Conservation (phyloP, 2,113 vertebrate genomes). For the Rhegmatorhina hoffmannsi region DNA sequence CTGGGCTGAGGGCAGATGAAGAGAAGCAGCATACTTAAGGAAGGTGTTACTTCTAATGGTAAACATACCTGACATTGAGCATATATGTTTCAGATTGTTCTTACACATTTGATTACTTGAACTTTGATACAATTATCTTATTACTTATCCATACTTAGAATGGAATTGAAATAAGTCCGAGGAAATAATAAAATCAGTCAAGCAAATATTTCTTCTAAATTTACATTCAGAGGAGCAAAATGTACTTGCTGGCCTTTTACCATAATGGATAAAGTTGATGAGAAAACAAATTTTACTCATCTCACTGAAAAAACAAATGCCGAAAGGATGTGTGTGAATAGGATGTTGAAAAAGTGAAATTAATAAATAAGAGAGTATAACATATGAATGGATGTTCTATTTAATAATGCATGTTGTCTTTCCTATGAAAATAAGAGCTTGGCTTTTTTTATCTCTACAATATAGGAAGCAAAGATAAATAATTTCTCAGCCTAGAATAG, state of each 20-base stretch:
- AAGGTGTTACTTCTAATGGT: background rate
- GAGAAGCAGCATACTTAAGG: background rate
- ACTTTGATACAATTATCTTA: constrained; percentile 28
- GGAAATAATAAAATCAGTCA: constrained; percentile 30
- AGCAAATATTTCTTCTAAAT: constrained; percentile 9
- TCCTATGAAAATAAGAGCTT: background rate
- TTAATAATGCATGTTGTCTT: constrained; percentile 41
- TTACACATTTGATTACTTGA: constrained; percentile 23
- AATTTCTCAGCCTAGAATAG: background rate
- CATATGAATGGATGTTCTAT: background rate
- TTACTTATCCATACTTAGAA: constrained; percentile 9
- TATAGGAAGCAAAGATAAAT: background rate
- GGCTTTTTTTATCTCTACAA: background rate
- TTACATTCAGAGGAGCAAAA: background rate
- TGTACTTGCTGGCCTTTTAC: background rate
- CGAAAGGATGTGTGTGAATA: background rate
- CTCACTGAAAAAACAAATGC: background rate
- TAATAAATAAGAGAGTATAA: background rate
- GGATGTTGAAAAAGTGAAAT: background rate
- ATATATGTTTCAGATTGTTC: background rate
- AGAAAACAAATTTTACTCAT: background rate
- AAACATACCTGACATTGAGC: background rate
- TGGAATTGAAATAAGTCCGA: background rate
- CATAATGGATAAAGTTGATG: background rate
- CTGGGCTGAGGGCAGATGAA: background rate